Evolutionary conservation across 2,888 invertebrate species (phyloP).

Genomic region (Erpobdella octoculata): DNA sequence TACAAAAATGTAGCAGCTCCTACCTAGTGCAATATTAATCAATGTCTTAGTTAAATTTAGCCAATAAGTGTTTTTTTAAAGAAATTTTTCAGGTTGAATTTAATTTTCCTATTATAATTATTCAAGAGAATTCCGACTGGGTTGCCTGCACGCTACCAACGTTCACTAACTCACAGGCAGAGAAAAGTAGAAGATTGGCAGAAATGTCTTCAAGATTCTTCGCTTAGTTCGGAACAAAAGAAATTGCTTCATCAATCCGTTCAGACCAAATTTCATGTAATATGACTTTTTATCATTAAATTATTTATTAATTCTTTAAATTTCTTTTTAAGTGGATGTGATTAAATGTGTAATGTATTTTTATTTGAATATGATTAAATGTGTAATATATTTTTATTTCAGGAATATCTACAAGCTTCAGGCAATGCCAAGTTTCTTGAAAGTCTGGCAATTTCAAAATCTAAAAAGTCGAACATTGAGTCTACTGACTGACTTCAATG

Average conservation of each 20-base stretch:
- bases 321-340: not conserved
- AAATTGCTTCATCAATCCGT: slow-evolving; percentile 49
- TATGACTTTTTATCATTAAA: not conserved
- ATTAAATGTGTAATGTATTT: not conserved
- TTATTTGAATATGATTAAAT: not conserved
- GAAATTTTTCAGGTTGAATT: too few relatives aligned
- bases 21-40: too few relatives aligned
- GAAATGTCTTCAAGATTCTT: slow-evolving; percentile 47
- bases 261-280: slow-evolving; percentile 46
- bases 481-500: too few relatives aligned
- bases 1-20: too few relatives aligned
- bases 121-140: slow-evolving; percentile 44
- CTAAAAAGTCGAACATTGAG: too few relatives aligned
- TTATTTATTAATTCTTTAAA: not conserved
- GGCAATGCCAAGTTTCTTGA: slow-evolving; percentile 49
- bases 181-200: slow-evolving; percentile 49
- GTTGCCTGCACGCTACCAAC: slow-evolving; percentile 46
- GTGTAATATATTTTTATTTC: slow-evolving; percentile 28
- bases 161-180: slow-evolving; percentile 43
- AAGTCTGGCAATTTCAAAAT: slow-evolving; percentile 44
- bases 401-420: slow-evolving; percentile 48
- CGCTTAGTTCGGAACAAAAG: slow-evolving; percentile 44
- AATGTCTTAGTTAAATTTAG: not conserved
- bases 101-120: not conserved
- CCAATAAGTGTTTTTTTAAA: too few relatives aligned